Conservation (phyloP, 2,113 vertebrate genomes). For the Daboia siamensis region DNA sequence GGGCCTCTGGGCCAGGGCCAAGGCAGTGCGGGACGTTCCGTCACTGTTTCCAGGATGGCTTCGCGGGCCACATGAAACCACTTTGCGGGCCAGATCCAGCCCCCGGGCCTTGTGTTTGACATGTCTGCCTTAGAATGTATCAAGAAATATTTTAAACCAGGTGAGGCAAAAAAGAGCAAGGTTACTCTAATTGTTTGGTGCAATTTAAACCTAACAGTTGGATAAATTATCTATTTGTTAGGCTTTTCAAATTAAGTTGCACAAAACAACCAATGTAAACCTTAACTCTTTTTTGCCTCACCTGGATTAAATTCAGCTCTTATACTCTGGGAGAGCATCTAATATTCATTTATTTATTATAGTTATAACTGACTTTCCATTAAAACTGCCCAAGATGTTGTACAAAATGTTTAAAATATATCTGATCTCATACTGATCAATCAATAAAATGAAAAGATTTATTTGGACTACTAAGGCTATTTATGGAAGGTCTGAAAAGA, state of each 20-base stretch:
- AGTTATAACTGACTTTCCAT: neutral
- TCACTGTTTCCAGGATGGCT: no score
- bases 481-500: neutral
- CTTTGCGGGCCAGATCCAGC: no score
- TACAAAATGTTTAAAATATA: neutral
- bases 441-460: neutral
- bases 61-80: no score
- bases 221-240: neutral
- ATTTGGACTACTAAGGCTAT: neutral
- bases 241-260: conserved; percentile 2
- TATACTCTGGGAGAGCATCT: neutral
- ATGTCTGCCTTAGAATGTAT: no score
- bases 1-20: no score
- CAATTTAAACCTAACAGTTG: no score
- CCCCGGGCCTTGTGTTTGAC: no score
- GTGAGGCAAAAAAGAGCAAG: no score
- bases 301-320: neutral
- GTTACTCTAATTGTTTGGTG: no score
- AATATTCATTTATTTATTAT: neutral
- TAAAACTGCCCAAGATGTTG: neutral
- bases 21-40: no score
- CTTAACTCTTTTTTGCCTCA: neutral
- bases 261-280: neutral
- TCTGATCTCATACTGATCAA: neutral
- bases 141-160: no score